phyloP scores from a whole-genome alignment of 2,797 vertebrate genomes.

The Brachyrhaphis roseni region DNA sequence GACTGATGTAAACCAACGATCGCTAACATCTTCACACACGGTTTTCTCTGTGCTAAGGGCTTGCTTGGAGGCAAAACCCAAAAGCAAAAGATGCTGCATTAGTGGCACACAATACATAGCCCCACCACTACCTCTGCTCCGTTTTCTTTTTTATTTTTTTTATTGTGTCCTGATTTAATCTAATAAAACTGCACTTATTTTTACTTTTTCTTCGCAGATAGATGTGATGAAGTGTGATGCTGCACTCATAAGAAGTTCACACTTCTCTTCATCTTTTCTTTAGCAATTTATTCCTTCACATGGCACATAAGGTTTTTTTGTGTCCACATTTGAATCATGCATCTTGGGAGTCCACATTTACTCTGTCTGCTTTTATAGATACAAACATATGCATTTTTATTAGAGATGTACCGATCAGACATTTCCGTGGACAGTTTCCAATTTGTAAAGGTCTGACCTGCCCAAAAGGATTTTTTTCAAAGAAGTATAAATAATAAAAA shows the following conservation, averaged over 20 bases:
- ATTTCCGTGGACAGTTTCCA: neutral
- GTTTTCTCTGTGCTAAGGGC: slow-evolving; percentile 56
- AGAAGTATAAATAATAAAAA: neutral
- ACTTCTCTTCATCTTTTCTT: slow-evolving; percentile 55
- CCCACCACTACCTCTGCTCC: slow-evolving; percentile 21
- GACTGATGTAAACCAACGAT: slow-evolving; percentile 47
- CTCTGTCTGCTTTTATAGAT: slow-evolving; percentile 11
- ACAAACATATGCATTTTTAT: neutral
- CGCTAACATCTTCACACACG: slow-evolving; percentile 55
- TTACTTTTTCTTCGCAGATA: slow-evolving; percentile 25
- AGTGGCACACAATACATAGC: slow-evolving; percentile 34
- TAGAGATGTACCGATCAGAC: neutral
- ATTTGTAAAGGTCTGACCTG: neutral
- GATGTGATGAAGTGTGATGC: slow-evolving; percentile 41
- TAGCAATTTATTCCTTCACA: slow-evolving; percentile 38
- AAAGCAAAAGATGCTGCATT: slow-evolving; percentile 46
- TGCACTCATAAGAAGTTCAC: slow-evolving; percentile 43
- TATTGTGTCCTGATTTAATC: slow-evolving; percentile 29
- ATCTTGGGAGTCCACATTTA: slow-evolving; percentile 45
- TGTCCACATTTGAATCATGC: slow-evolving; percentile 43
- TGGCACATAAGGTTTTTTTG: slow-evolving; percentile 35
- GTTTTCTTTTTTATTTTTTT: neutral
- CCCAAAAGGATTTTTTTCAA: neutral
- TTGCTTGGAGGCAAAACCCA: slow-evolving; percentile 66
- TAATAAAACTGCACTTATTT: slow-evolving; percentile 14